Conservation (phyloP, 2,797 vertebrate species). For the Cichlasoma orientale region DNA sequence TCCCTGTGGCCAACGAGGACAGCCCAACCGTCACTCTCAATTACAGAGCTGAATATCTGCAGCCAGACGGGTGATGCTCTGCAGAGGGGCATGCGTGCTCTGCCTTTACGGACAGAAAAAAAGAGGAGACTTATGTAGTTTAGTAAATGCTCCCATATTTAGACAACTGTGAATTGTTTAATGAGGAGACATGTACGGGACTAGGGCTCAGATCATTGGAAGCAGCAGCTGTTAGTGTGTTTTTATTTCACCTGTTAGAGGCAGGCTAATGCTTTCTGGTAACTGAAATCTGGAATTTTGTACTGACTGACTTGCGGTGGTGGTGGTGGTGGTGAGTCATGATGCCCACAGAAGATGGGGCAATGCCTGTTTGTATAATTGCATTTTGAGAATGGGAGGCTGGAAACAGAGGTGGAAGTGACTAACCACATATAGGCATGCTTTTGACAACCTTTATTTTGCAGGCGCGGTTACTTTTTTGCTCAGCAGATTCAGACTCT, state of each 20-base stretch:
- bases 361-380: background rate
- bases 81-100: constrained; percentile 61
- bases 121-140: constrained; percentile 26
- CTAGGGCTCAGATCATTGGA: background rate
- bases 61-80: constrained; percentile 47
- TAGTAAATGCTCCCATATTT: constrained; percentile 41
- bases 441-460: background rate
- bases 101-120: constrained; percentile 42
- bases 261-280: background rate
- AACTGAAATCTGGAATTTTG: background rate
- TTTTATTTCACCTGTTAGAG: constrained; percentile 16
- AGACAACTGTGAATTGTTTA: constrained; percentile 44
- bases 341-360: background rate
- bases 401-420: background rate
- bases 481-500: background rate
- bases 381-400: background rate
- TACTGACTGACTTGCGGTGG: constrained; percentile 37
- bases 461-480: background rate
- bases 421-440: background rate
- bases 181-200: constrained; percentile 41
- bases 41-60: constrained; percentile 79
- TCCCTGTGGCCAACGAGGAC: constrained; percentile 64
- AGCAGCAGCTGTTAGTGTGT: constrained; percentile 28
- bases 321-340: constrained; percentile 29
- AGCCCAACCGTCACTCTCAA: constrained; percentile 80